Evolutionary conservation across 2,797 vertebrate genomes (phyloP), one percentile per base, ranked within the genome.

Genomic region (Botia almorhae): DNA sequence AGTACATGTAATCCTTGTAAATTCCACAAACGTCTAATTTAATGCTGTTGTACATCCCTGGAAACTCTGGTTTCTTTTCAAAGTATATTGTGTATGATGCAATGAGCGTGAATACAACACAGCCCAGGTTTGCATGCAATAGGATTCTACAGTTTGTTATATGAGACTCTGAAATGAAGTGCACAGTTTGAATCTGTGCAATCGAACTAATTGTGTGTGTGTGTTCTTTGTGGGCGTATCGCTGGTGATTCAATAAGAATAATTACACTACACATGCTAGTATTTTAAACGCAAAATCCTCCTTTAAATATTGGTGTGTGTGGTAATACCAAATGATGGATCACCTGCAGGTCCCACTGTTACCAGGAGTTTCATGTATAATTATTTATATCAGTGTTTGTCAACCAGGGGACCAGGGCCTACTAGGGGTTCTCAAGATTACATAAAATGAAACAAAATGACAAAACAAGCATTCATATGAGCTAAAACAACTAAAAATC

Each of bases 81-180:
- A 10, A 50, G 23, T 61, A 61, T 7, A 10, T 70, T 61, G 69
- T 70, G 64, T 16, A 14, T 70, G 56, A 78, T 23, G 60, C 46
- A 72, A 39, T 51, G 5, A 0, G 2, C 39, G 29, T 26, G 6
- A 53, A 71, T 39, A 36, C 39, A 61, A 13, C n/a, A 63, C 69
- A 43, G 19, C 14, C 23, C n/a, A 71, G 33, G 43, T 39, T 71
- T 63, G 71, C 23, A 51, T 61, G 26, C 43, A 53, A 23, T n/a
- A 12, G 0, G 6, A 50, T 17, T 63, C 5, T 50, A 7, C 29
- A 21, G 26, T 17, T 21, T 60, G 13, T 69, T 63, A 51, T 19
- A 1, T 51, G 26, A 53, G 23, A n/a, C 11, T 58, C 33, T 67
- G 36, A 74, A 74, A 50, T 17, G 2, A 74, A 48, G 19, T 21